These are phyloP conservation scores for Eumacrocentrus americanus DNA, from an alignment of 2,888 invertebrate genomes.

Conservation along the genomic window DNA sequence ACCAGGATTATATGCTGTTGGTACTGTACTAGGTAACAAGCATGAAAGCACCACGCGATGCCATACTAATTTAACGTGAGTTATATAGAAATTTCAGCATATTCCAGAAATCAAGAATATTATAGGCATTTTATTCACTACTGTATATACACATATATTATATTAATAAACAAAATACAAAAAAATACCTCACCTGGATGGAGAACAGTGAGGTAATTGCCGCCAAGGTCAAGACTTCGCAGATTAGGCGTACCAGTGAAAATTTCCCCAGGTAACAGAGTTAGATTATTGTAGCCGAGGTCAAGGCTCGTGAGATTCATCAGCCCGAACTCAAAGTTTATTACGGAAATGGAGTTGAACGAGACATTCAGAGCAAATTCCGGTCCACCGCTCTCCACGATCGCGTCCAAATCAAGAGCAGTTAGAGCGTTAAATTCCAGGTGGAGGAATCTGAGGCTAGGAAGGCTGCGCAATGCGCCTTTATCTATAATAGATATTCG, in stretches of 20 bases:
- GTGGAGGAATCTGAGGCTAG: slow-evolving; percentile 78
- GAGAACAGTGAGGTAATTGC: slow-evolving; percentile 79
- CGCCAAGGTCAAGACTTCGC: slow-evolving; percentile 79
- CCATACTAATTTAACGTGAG: too few species aligned
- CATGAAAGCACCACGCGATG: too few species aligned
- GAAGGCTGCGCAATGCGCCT: slow-evolving; percentile 77
- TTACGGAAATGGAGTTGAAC: slow-evolving; percentile 73
- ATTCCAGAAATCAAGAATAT: too few species aligned
- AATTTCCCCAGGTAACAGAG: slow-evolving; percentile 69
- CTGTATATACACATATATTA: too few species aligned
- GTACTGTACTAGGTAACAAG: too few species aligned
- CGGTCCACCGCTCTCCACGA: slow-evolving; percentile 59
- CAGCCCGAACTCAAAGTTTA: slow-evolving; percentile 63
- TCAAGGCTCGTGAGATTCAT: slow-evolving; percentile 82
- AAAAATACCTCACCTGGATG: slow-evolving; percentile 78
- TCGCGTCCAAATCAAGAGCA: slow-evolving; percentile 63
- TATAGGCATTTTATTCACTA: too few species aligned
- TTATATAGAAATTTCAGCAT: too few species aligned
- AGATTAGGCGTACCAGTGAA: slow-evolving; percentile 77
- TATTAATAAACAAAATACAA: too few species aligned
- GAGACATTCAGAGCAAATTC: slow-evolving; percentile 79
- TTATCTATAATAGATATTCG: slow-evolving; percentile 75
- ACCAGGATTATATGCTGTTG: too few species aligned
- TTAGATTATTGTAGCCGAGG: slow-evolving; percentile 82
- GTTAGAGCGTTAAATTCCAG: slow-evolving; percentile 80